Evolutionary conservation across 2,113 vertebrate genomes (phyloP).

Genomic region (Calypte anna): DNA sequence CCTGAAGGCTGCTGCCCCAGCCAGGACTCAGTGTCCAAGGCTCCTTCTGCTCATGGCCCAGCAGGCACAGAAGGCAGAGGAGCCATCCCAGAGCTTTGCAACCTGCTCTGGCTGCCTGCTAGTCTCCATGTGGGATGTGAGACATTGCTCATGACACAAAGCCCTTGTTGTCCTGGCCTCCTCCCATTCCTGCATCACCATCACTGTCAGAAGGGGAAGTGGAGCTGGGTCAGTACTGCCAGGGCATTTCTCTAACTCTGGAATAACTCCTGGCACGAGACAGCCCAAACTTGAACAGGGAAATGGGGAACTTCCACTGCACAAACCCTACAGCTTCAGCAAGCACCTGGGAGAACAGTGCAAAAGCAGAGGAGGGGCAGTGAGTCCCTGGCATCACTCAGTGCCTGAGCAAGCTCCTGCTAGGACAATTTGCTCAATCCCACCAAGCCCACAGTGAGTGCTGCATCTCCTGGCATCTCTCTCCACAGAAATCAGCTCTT

Average conservation of each 20-base stretch:
- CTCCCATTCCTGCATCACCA: not conserved
- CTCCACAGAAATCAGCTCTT: not conserved
- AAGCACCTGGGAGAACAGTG: not conserved
- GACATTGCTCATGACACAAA: not conserved
- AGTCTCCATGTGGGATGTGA: rapidly evolving
- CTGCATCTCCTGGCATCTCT: not conserved
- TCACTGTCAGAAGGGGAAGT: not conserved
- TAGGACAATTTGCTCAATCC: not conserved
- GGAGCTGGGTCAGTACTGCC: not conserved
- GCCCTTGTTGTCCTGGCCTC: not conserved
- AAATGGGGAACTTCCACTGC: not conserved
- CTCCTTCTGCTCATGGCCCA: not conserved
- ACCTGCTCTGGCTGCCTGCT: not conserved
- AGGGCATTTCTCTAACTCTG: not conserved
- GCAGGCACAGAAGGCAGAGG: not conserved
- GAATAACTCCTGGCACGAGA: not conserved
- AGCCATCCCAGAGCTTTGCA: not conserved
- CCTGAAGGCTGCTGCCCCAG: not conserved
- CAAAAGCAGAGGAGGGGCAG: not conserved
- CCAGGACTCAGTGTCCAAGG: not conserved
- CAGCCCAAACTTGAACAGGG: not conserved
- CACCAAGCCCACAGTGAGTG: rapidly evolving
- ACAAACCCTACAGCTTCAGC: not conserved
- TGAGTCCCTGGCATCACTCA: rapidly evolving
- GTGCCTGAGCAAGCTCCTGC: rapidly evolving